A percentile compares a stretch with the other conserved stretches of the same genome.
These are phyloP conservation scores for Melopsittacus undulatus DNA, from an alignment of 2,797 vertebrate species.

Conservation along the genomic window DNA sequence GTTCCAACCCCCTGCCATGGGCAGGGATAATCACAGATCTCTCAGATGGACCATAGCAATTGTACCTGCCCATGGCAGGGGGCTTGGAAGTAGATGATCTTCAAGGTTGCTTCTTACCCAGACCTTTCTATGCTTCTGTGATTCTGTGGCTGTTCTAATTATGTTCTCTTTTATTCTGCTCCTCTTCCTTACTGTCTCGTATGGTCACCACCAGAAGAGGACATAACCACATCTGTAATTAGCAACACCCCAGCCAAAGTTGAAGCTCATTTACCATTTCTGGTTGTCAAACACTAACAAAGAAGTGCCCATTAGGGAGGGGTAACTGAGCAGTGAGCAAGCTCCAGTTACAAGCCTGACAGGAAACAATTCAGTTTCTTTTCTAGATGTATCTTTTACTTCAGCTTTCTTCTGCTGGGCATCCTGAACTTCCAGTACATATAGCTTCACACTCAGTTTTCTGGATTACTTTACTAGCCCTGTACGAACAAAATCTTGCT, in stretches of 20 bases:
- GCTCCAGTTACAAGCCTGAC: neutral
- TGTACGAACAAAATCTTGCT: neutral
- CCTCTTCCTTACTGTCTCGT: accelerated
- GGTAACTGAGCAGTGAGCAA: neutral
- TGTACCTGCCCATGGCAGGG: neutral
- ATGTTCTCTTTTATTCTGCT: neutral
- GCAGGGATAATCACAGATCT: neutral
- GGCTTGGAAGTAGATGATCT: neutral
- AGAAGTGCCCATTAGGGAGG: neutral
- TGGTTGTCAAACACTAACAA: neutral
- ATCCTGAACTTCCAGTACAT: neutral
- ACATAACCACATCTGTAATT: neutral
- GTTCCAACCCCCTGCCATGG: too few species aligned
- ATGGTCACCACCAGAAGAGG: neutral
- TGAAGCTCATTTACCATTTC: neutral
- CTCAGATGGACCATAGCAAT: neutral
- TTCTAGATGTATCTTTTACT: neutral
- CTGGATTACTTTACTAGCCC: neutral
- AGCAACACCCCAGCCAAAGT: neutral
- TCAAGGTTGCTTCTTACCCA: neutral
- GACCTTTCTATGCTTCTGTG: neutral
- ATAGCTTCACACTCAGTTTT: neutral
- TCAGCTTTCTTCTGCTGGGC: neutral
- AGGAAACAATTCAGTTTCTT: neutral
- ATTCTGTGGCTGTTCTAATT: neutral